Evolutionary conservation across 1,140 invertebrate species (phyloP).

Genomic region (Drosophila asahinai): DNA sequence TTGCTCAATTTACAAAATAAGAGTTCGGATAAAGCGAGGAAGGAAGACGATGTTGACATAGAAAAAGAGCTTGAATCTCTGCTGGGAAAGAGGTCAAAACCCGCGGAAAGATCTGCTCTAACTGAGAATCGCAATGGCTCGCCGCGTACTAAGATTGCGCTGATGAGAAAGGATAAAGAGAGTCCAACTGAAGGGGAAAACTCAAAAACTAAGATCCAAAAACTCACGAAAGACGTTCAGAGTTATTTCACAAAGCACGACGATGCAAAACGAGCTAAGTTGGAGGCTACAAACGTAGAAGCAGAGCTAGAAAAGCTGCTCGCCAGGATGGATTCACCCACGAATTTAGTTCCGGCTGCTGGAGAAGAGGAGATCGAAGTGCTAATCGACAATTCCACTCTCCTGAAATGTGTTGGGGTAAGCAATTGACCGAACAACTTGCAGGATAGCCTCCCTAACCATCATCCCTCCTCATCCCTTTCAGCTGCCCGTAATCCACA

Average conservation of each 20-base stretch:
- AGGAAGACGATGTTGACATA: neutral
- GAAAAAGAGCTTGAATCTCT: neutral
- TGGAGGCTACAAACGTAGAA: neutral
- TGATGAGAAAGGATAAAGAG: no score
- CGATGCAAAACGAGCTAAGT: neutral
- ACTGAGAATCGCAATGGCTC: neutral
- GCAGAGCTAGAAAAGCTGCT: neutral
- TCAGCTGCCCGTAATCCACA: constrained; percentile 55
- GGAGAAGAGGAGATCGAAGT: neutral
- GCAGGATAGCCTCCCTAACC: no score
- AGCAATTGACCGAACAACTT: neutral
- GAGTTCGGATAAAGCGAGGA: neutral
- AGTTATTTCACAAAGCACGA: neutral
- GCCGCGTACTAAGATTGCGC: neutral
- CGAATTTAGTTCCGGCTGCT: neutral
- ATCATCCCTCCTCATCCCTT: neutral
- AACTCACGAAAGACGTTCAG: neutral
- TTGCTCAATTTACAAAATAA: neutral
- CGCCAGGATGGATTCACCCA: neutral
- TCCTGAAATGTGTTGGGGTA: constrained; percentile 56
- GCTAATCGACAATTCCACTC: constrained; percentile 1
- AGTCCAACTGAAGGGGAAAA: neutral
- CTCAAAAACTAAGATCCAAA: neutral
- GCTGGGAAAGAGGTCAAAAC: neutral
- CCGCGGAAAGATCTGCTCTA: neutral